Percentiles rank a stretch among this genome's conserved stretches.
These are phyloP conservation scores for Vanessa tameamea DNA, from an alignment of 1,140 invertebrate species.

Conservation along the genomic window DNA sequence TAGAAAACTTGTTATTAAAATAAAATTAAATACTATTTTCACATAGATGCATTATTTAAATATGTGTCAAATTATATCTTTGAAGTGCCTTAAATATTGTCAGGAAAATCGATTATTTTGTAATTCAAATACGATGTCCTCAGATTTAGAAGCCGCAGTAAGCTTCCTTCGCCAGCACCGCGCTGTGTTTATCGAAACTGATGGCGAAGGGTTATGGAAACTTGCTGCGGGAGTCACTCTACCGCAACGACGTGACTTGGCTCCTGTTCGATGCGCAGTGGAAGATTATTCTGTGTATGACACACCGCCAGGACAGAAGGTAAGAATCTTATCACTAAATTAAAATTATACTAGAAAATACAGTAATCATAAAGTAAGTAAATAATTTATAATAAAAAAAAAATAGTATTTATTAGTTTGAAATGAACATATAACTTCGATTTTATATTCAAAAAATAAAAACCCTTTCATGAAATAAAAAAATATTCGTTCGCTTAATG, in stretches of 20 bases:
- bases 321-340: conserved; percentile 22
- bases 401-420: not conserved
- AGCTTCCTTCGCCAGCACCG: conserved; percentile 61
- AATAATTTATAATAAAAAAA: not conserved
- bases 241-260: conserved; percentile 36
- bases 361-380: not conserved
- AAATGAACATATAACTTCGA: not conserved
- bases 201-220: conserved; percentile 33
- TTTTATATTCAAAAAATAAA: no score
- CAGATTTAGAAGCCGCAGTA: conserved; percentile 58
- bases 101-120: no score
- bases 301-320: conserved; percentile 78
- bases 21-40: not conserved
- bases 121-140: not conserved
- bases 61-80: no score
- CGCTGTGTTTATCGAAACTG: conserved; percentile 53
- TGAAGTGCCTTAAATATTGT: no score
- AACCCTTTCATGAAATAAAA: no score
- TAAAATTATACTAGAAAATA: not conserved
- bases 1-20: not conserved
- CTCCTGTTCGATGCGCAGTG: conserved; percentile 30
- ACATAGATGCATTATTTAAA: no score
- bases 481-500: no score
- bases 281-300: conserved; percentile 67
- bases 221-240: conserved; percentile 50